Evolutionary conservation across 2,113 vertebrate species (phyloP).

Genomic region (Nanger granti): DNA sequence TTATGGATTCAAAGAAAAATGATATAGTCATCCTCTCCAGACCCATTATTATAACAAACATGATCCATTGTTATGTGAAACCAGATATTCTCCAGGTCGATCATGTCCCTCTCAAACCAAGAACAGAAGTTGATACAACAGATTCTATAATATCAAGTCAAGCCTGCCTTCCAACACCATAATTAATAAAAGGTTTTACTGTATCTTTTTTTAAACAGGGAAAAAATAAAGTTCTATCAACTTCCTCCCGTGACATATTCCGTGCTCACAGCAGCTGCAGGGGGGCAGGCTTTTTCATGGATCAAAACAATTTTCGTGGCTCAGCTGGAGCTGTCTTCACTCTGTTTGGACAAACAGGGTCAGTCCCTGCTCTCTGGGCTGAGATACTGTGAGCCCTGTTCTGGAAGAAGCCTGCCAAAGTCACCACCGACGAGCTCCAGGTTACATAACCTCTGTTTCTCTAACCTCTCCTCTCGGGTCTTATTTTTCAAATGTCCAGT

Average conservation of each 20-base stretch:
- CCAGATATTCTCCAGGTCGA: background rate
- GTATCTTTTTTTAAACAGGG: background rate
- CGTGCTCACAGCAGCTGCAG: background rate
- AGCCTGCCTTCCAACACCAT: background rate
- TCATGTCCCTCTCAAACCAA: background rate
- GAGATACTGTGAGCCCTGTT: background rate
- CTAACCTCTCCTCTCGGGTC: slow-evolving; percentile 39
- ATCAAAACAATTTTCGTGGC: background rate
- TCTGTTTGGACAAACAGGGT: background rate
- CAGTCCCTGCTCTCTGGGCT: background rate
- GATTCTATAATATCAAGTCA: background rate
- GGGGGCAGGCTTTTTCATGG: background rate
- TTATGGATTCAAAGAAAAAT: background rate
- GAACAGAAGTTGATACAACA: background rate
- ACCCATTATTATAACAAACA: background rate
- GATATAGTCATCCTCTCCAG: background rate
- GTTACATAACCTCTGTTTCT: slow-evolving; percentile 50
- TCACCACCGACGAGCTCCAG: background rate
- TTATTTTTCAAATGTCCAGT: slow-evolving; percentile 53
- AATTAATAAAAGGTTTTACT: background rate
- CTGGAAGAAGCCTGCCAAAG: background rate
- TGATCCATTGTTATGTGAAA: background rate
- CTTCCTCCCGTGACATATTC: background rate
- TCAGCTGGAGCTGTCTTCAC: background rate
- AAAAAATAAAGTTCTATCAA: slow-evolving; percentile 23